phyloP scores from a whole-genome alignment of 2,797 vertebrate genomes.

The Heliangelus exortis region DNA sequence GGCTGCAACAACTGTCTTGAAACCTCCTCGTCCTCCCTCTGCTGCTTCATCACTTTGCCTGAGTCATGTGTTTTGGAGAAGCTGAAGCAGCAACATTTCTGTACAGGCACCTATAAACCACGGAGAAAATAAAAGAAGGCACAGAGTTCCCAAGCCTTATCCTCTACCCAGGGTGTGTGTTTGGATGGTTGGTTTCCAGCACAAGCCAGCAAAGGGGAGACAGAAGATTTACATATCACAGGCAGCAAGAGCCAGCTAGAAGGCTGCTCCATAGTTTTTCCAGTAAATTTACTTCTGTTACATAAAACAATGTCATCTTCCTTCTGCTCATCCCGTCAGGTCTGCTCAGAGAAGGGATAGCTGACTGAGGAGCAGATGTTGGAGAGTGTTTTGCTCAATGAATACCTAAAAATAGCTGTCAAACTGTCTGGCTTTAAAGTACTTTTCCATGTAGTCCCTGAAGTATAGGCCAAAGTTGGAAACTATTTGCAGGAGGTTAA shows the following conservation, averaged over 20 bases:
- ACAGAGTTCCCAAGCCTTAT: neutral
- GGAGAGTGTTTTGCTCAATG: slow-evolving; percentile 50
- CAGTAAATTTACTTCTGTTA: slow-evolving; percentile 56
- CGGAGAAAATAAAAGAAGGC: neutral
- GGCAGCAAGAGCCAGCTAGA: neutral
- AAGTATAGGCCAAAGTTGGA: slow-evolving; percentile 25
- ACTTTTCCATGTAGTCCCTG: slow-evolving; percentile 70
- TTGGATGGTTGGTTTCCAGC: neutral
- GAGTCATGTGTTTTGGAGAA: neutral
- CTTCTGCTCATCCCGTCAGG: slow-evolving; percentile 36
- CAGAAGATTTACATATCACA: neutral
- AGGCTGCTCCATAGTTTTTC: slow-evolving; percentile 31
- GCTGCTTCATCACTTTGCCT: neutral
- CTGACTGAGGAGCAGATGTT: slow-evolving; percentile 67
- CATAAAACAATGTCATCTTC: slow-evolving; percentile 60
- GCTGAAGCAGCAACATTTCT: slow-evolving; percentile 40
- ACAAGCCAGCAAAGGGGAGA: neutral
- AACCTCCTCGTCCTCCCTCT: neutral
- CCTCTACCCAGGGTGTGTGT: neutral
- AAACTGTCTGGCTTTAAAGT: slow-evolving; percentile 52
- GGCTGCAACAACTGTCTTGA: neutral
- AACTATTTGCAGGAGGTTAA: slow-evolving; percentile 35
- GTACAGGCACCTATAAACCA: neutral
- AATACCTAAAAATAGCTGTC: slow-evolving; percentile 58
- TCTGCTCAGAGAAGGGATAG: slow-evolving; percentile 48